Base-by-base conservation (phyloP, 2,113 vertebrate genomes). In the Apeltes quadracus region DNA sequence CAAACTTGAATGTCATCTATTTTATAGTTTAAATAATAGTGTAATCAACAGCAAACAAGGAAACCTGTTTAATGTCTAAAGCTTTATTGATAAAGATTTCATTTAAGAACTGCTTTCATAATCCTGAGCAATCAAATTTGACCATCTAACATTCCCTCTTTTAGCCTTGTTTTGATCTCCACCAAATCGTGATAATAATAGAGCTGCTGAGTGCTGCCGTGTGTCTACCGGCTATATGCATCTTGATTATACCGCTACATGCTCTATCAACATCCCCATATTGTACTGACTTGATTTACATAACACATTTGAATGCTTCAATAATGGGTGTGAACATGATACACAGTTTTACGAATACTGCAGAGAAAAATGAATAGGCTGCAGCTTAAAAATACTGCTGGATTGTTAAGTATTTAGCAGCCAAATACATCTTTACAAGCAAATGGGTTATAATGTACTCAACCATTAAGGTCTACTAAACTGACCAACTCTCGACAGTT, bases 401-500 rank as follows among this genome's bases (percentile, higher is more conserved):
- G 53, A 44, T 44, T 29, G 43, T 69, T 36, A 38, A 53, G 29
- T 32, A 53, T 41, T 44, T 20, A 62, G 59, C 29, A 1, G 1
- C 5, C 32, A 23, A 43, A 38, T 38, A 2, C 15, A 34, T 32
- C n/a, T 57, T 70, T 46, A 23, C 32, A 62, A 34, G 68, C 25
- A 63, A 56, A 56, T 20, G 22, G 27, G 16, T 61, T 18, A 22
- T 13, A 27, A 46, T 73, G 38, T 44, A 51, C 20, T 66, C 16
- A 73, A 34, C n/a, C 54, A 54, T 22, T 1, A 18, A n/a, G 56
- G 56, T 61, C 50, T 67, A 44, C 69, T 68, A 38, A 78, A 81
- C 38, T 83, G 69, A 81, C 75, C 84, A 66, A 48, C 29, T 72
- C 38, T 69, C 56, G 73, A 70, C 73, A 72, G 73, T 80, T 83